phyloP scores from a whole-genome alignment of 2,888 invertebrate species.

The Timema podura region DNA sequence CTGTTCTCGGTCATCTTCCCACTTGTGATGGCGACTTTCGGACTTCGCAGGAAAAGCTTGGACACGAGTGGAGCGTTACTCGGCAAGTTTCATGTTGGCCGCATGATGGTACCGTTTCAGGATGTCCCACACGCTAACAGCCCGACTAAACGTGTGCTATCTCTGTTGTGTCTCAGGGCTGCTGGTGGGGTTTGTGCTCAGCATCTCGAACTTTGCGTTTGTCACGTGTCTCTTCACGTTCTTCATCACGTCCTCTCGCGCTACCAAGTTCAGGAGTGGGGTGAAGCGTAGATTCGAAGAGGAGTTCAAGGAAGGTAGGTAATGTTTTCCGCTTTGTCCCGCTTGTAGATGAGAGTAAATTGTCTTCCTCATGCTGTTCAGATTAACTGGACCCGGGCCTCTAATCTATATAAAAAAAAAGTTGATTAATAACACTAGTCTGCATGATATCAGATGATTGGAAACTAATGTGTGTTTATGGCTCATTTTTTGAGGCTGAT shows the following conservation, averaged over 20 bases:
- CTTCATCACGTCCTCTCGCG: conserved; percentile 75
- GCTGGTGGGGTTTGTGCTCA: conserved; percentile 69
- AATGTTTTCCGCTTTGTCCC: background rate
- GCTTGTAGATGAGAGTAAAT: no score
- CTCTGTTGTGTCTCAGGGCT: conserved; percentile 50
- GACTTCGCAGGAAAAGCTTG: conserved; percentile 63
- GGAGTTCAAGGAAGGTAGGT: conserved; percentile 72
- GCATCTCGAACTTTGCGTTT: conserved; percentile 74
- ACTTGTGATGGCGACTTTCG: conserved; percentile 61
- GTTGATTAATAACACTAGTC: no score
- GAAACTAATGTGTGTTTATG: no score
- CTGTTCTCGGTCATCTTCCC: conserved; percentile 61
- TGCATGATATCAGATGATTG: no score
- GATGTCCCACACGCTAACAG: background rate
- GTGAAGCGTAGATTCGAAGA: conserved; percentile 66
- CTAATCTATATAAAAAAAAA: no score
- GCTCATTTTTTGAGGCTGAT: no score
- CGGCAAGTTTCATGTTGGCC: conserved; percentile 42
- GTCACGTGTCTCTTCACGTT: conserved; percentile 67
- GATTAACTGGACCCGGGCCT: no score
- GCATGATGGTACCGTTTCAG: no score
- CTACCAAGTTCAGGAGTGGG: conserved; percentile 68
- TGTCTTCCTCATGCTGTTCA: no score
- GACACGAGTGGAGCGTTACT: conserved; percentile 66
- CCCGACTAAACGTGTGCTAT: background rate